A percentile compares a stretch with the other conserved stretches of the same genome.
Conservation (phyloP, 2,113 vertebrate species). For the Amphiprion ocellaris region DNA sequence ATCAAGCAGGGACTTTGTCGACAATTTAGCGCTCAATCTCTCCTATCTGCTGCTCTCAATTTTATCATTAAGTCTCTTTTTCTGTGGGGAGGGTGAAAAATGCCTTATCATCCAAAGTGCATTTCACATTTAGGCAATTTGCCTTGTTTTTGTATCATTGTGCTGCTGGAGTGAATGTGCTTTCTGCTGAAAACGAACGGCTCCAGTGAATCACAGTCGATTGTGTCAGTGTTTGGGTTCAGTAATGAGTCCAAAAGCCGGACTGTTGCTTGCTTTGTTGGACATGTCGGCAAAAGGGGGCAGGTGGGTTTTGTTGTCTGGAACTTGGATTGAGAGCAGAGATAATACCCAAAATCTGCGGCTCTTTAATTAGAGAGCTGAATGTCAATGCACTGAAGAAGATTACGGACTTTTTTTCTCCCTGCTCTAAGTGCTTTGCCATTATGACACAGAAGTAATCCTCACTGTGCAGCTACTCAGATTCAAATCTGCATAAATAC, state of each 20-base stretch:
- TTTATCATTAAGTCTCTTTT: slow-evolving; percentile 70
- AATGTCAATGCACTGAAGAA: slow-evolving; percentile 25
- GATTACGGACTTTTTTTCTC: slow-evolving; percentile 13
- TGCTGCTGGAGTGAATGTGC: slow-evolving; percentile 32
- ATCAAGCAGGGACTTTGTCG: slow-evolving; percentile 64
- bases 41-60: slow-evolving; percentile 67
- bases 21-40: slow-evolving; percentile 70
- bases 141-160: slow-evolving; percentile 61
- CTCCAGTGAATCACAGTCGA: slow-evolving; percentile 41
- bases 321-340: slow-evolving; percentile 27
- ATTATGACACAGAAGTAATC: slow-evolving; percentile 18
- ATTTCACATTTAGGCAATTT: slow-evolving; percentile 68
- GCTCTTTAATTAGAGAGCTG: slow-evolving; percentile 34
- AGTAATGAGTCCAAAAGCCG: slow-evolving; percentile 39
- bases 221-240: slow-evolving; percentile 40
- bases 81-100: slow-evolving; percentile 51
- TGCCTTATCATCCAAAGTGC: slow-evolving; percentile 67
- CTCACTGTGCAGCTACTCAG: neutral
- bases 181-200: slow-evolving; percentile 44
- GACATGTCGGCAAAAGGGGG: slow-evolving; percentile 18
- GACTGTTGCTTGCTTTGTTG: slow-evolving; percentile 25
- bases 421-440: slow-evolving; percentile 4
- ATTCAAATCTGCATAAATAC: slow-evolving; percentile 25
- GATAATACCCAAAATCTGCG: neutral
- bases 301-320: slow-evolving; percentile 35